Evolutionary conservation across 2,888 invertebrate species (phyloP), one percentile per base, ranked within the genome.

Genomic region (Polyommatus icarus): DNA sequence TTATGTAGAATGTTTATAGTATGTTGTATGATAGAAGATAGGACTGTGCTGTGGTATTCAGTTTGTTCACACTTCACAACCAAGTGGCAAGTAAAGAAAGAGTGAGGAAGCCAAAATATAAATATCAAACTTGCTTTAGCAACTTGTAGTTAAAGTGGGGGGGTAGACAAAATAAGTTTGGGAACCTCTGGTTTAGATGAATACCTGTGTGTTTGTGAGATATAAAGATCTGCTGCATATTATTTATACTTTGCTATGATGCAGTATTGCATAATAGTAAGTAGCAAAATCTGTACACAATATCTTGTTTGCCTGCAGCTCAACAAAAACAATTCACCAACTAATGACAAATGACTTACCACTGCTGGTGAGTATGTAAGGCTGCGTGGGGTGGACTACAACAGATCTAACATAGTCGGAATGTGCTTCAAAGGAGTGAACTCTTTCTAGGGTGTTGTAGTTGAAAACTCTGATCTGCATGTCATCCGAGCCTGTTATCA

Each of bases 351-450:
- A 40, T 40, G 1, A 81, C 80, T 83, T 92, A 99, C 98, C 99
- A 91, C 99, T 99, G 89, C 99, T 97, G 0, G 99, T 99, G 76
- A 99, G 95, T 82, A 99, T 97, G 87, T 98, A 98, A 0, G 99
- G 99, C 87, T 99, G 99, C 72, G 98, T 98, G 5, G 99, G 99
- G 94, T 99, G 99, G 15, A 99, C 97, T 7, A 98, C 98, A 85
- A 99, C 99, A 85, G 98, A 98, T 80, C 99, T 95, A 36, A 99
- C 97, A 90, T 99, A 99, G 92, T 99, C 99, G 1, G 99, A 99
- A 91, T 99, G 99, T 0, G 99, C 99, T 89, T 99, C 99, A 90
- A 98, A 99, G 5, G 98, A 96, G 87, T 99, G 99, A 5, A 99
- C 97, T 83, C 99, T 95, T 89, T 99, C 99, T 83, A 99, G 90